These are phyloP conservation scores for Neodon shergylaensis DNA, from an alignment of 2,113 vertebrate genomes.

Conservation along the genomic window DNA sequence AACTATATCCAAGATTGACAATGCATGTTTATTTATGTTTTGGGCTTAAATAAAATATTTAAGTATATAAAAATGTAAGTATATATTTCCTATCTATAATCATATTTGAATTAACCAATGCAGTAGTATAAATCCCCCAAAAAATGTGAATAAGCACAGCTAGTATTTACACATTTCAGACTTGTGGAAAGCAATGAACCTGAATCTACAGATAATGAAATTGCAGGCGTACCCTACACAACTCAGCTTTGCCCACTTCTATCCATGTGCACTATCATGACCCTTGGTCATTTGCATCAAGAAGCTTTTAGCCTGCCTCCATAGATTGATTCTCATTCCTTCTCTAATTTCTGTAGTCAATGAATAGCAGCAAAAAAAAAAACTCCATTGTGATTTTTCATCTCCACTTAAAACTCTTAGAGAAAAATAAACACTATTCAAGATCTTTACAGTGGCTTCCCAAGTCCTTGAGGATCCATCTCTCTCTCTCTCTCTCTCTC, in stretches of 20 bases:
- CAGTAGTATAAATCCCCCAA: neutral
- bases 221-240: rapidly evolving
- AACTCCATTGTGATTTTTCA: neutral
- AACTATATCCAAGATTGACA: neutral
- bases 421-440: neutral
- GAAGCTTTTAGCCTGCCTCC: neutral
- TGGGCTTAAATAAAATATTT: constrained; percentile 13
- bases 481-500: neutral
- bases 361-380: neutral
- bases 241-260: neutral
- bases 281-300: neutral
- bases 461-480: neutral
- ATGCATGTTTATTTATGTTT: neutral
- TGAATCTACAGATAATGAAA: neutral
- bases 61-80: no score
- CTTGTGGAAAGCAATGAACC: neutral
- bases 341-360: constrained; percentile 1
- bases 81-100: neutral
- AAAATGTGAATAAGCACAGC: neutral
- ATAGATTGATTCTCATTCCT: neutral
- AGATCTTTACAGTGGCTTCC: neutral
- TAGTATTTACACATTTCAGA: neutral
- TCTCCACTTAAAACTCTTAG: neutral
- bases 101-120: neutral
- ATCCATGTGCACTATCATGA: neutral